phyloP scores from a whole-genome alignment of 1,140 invertebrate genomes.

The Drosophila prosaltans region DNA sequence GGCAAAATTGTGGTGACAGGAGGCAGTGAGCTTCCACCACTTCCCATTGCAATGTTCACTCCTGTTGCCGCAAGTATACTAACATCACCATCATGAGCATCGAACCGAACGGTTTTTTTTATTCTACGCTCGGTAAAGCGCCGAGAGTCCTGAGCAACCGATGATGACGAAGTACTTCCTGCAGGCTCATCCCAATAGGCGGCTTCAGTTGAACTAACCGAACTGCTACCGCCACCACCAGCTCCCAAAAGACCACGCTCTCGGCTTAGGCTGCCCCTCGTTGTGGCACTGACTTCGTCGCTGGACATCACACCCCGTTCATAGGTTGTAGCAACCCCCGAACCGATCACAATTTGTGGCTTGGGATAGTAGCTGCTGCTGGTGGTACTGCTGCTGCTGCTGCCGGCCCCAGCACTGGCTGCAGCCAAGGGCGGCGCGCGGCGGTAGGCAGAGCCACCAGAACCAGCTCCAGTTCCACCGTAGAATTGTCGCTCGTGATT shows the following conservation, averaged over 20 bases:
- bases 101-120: slow-evolving; percentile 95
- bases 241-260: slow-evolving; percentile 50
- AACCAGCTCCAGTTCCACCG: slow-evolving; percentile 26
- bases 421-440: slow-evolving; percentile 75
- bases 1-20: slow-evolving; percentile 74
- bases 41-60: neutral
- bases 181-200: slow-evolving; percentile 68
- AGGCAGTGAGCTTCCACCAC: slow-evolving; percentile 63
- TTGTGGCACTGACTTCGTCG: slow-evolving; percentile 18
- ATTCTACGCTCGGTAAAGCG: slow-evolving; percentile 91
- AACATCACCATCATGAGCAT: slow-evolving; percentile 85
- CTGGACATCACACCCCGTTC: slow-evolving; percentile 52
- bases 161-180: slow-evolving; percentile 55
- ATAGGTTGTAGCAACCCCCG: slow-evolving; percentile 37
- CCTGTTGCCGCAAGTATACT: slow-evolving; percentile 26
- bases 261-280: slow-evolving; percentile 52
- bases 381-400: slow-evolving; percentile 70
- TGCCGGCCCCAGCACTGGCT: slow-evolving; percentile 59
- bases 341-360: slow-evolving; percentile 74
- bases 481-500: slow-evolving; percentile 81
- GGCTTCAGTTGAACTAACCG: slow-evolving; percentile 68
- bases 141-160: slow-evolving; percentile 85
- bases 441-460: slow-evolving; percentile 57
- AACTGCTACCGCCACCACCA: slow-evolving; percentile 83
- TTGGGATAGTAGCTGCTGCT: slow-evolving; percentile 75